A percentile compares a stretch with the other conserved stretches of the same genome.
Conservation (phyloP, 2,113 vertebrate genomes). For the Stictonetta naevosa region DNA sequence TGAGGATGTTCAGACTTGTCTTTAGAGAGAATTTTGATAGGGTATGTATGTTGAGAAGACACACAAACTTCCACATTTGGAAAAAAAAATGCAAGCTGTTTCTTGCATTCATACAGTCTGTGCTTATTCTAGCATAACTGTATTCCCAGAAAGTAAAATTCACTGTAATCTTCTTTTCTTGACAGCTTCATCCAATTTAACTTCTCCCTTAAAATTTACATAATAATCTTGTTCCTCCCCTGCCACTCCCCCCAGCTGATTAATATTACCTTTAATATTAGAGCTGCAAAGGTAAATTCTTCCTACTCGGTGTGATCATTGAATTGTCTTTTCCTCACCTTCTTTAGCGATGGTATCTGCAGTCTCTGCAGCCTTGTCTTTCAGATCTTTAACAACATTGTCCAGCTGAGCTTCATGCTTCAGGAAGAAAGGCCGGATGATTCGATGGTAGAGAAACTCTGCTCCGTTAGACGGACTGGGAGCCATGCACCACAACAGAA, state of each 20-base stretch:
- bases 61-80: background rate
- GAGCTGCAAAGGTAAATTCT: background rate
- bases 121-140: background rate
- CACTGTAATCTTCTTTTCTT: background rate
- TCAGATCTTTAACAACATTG: conserved; percentile 85
- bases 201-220: background rate
- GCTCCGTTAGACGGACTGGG: conserved; percentile 91
- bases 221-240: no score
- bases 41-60: background rate
- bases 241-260: no score
- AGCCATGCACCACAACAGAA: conserved; percentile 97
- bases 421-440: conserved; percentile 93
- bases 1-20: background rate
- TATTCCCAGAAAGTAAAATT: background rate
- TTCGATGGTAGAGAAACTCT: conserved; percentile 83
- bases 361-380: conserved; percentile 90
- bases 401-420: conserved; percentile 89
- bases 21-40: background rate
- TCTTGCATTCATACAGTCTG: background rate
- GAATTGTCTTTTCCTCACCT: conserved; percentile 74
- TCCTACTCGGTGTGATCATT: background rate
- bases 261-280: background rate
- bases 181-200: background rate
- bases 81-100: background rate
- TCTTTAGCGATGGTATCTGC: conserved; percentile 91